Percentiles rank a stretch among this genome's conserved stretches.
Evolutionary conservation across 1,140 invertebrate genomes (phyloP).

Genomic region (Branchinecta lynchi): DNA sequence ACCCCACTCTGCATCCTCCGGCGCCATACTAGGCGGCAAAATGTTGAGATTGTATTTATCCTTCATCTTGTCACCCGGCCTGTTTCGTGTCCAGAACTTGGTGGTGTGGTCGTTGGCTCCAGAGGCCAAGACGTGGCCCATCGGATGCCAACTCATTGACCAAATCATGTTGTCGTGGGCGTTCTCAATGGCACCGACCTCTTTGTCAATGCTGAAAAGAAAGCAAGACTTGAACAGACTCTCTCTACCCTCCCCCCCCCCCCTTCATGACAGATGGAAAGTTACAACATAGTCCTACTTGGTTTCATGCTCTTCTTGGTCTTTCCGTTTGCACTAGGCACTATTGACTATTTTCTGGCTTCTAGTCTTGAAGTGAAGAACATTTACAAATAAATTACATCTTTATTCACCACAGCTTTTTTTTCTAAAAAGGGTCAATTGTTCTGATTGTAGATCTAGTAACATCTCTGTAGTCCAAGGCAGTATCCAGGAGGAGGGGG

Average conservation of each 20-base stretch:
- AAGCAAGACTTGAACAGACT: background rate
- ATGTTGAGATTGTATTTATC: constrained; percentile 96
- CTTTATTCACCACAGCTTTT: too few relatives aligned
- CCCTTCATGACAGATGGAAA: background rate
- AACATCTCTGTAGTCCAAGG: too few relatives aligned
- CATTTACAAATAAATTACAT: too few relatives aligned
- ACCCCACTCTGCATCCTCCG: constrained; percentile 47
- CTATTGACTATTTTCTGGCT: too few relatives aligned
- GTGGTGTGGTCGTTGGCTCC: constrained; percentile 96
- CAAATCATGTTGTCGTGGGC: constrained; percentile 98
- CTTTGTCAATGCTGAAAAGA: constrained; percentile 73
- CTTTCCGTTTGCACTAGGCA: too few relatives aligned
- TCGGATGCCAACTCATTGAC: constrained; percentile 96
- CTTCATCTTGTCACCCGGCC: constrained; percentile 93
- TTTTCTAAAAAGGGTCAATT: too few relatives aligned
- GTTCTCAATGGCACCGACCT: constrained; percentile 92
- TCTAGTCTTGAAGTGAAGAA: too few relatives aligned
- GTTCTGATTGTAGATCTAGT: too few relatives aligned
- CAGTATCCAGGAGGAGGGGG: too few relatives aligned
- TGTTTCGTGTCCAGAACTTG: constrained; percentile 98
- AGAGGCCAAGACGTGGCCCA: constrained; percentile 95
- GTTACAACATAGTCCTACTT: background rate
- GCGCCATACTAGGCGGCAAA: constrained; percentile 51
- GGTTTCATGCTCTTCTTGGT: too few relatives aligned
- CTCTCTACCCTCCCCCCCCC: constrained; percentile 8